These are phyloP conservation scores for Papilio glaucus DNA, from an alignment of 1,140 invertebrate genomes.

Conservation along the genomic window DNA sequence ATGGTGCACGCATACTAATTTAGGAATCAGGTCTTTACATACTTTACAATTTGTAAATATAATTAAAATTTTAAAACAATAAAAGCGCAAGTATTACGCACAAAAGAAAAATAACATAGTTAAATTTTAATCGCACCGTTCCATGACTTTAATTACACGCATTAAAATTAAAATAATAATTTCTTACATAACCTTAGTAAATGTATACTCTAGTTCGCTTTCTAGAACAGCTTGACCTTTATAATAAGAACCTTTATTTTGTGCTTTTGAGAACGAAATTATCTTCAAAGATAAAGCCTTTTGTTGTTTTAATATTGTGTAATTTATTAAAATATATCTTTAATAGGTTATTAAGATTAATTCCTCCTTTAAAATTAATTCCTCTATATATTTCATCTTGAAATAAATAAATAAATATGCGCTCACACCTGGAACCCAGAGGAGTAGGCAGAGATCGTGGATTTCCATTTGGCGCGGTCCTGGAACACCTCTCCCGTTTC, in stretches of 20 bases:
- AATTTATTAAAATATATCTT: background rate
- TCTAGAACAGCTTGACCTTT: slow-evolving; percentile 6
- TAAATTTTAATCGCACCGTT: background rate
- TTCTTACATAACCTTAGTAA: slow-evolving; percentile 2
- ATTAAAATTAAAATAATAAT: slow-evolving; percentile 15
- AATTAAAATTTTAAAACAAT: background rate
- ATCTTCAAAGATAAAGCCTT: background rate
- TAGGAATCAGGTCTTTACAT: background rate
- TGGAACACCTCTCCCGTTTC: no score
- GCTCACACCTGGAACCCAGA: no score
- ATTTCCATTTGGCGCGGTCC: no score
- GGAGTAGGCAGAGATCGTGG: no score
- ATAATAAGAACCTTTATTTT: background rate
- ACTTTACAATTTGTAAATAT: background rate
- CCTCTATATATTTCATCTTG: no score
- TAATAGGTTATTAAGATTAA: no score
- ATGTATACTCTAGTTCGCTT: background rate
- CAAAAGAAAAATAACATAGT: no score
- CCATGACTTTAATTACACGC: background rate
- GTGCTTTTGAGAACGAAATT: slow-evolving; percentile 2
- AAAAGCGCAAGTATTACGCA: background rate
- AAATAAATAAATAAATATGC: no score
- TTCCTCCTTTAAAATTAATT: no score
- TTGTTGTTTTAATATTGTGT: background rate
- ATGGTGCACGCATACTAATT: background rate